phyloP scores from a whole-genome alignment of 2,113 vertebrate species.

The Laticauda laticaudata region DNA sequence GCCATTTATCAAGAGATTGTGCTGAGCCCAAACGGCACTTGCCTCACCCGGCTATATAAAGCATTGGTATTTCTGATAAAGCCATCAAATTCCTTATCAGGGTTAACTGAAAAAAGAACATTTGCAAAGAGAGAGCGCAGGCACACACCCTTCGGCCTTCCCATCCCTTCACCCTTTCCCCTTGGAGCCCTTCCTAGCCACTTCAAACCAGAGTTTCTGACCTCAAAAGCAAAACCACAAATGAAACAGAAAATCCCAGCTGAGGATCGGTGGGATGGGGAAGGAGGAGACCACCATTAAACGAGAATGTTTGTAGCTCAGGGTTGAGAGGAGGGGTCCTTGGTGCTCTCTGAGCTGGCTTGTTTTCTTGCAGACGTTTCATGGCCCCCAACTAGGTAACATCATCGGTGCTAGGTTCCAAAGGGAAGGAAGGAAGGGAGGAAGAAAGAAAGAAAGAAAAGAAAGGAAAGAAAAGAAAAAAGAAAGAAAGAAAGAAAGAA shows the following conservation, averaged over 20 bases:
- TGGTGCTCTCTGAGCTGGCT: too few species aligned
- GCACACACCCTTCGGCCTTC: conserved; percentile 72
- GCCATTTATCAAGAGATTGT: conserved; percentile 93
- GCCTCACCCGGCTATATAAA: conserved; percentile 98
- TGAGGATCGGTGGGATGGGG: not conserved
- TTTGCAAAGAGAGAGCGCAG: conserved; percentile 78
- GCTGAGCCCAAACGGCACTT: conserved; percentile 81
- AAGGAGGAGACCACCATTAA: too few species aligned
- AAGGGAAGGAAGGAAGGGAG: too few species aligned
- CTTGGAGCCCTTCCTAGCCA: not conserved
- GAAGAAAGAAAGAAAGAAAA: too few species aligned
- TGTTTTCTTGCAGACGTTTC: too few species aligned
- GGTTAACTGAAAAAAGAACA: conserved; percentile 81
- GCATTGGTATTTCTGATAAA: conserved; percentile 99
- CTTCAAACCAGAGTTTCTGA: not conserved
- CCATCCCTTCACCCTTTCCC: conserved; percentile 21
- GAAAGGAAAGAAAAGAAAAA: too few species aligned
- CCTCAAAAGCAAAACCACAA: not conserved
- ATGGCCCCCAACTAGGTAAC: too few species aligned
- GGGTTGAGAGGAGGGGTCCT: too few species aligned
- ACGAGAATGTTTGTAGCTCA: too few species aligned
- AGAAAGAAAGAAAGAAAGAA: too few species aligned
- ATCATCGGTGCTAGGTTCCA: too few species aligned
- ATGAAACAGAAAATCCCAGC: not conserved
- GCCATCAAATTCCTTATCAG: conserved; percentile 99